Evolutionary conservation across 2,888 invertebrate genomes (phyloP).

Genomic region (Ectemnius cavifrons): DNA sequence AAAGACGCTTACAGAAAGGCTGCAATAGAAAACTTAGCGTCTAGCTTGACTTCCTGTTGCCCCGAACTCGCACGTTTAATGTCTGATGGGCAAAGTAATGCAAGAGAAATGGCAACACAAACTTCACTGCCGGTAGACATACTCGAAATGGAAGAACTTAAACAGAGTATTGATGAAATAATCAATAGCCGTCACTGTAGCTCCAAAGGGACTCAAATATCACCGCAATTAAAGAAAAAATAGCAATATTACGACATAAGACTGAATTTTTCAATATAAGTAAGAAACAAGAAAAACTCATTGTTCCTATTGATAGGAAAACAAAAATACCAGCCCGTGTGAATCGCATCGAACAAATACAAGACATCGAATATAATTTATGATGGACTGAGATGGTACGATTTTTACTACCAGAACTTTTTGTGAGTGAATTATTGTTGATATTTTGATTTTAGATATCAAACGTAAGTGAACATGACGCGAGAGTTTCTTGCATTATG

Average conservation of each 20-base stretch:
- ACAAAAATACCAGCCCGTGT: no score
- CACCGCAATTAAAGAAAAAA: slow-evolving; percentile 69
- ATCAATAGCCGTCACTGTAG: slow-evolving; percentile 73
- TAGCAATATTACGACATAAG: slow-evolving; percentile 57
- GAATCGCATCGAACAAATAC: no score
- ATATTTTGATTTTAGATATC: no score
- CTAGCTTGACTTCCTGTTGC: slow-evolving; percentile 70
- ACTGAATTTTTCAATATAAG: neutral
- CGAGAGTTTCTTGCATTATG: no score
- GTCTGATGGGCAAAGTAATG: slow-evolving; percentile 64
- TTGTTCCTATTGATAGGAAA: no score
- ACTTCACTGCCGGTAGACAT: slow-evolving; percentile 74
- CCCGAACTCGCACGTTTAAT: slow-evolving; percentile 69
- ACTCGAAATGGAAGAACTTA: slow-evolving; percentile 75
- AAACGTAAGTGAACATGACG: no score
- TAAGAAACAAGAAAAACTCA: no score
- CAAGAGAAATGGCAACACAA: slow-evolving; percentile 75
- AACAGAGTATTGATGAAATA: slow-evolving; percentile 75
- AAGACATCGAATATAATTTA: no score
- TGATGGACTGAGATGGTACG: no score
- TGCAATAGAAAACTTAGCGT: slow-evolving; percentile 68
- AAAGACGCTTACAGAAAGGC: slow-evolving; percentile 66
- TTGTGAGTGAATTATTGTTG: no score
- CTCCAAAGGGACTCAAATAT: slow-evolving; percentile 74
- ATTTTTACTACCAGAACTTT: no score